Evolutionary conservation across 2,888 invertebrate species (phyloP), one percentile per base, ranked within the genome.

Genomic region (Tachina grossa): DNA sequence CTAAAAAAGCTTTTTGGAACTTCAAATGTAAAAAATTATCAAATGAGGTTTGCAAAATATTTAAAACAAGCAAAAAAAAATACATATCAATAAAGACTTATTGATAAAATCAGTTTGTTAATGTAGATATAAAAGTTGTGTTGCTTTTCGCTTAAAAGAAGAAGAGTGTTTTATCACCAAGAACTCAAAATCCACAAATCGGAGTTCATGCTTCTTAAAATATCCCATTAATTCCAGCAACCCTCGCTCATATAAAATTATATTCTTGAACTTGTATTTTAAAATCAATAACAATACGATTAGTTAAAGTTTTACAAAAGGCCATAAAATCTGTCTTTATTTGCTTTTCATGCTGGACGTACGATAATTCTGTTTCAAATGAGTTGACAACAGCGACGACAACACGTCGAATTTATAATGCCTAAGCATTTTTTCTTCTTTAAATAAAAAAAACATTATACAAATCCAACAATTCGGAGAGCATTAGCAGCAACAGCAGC

Each of bases 341-440:
- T 59, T 68, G 59, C n/a, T 79, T 49, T 43, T 16, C 39, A 47
- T 22, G 55, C 31, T 53, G 39, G 53, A 49, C 49, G 51, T 65
- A 22, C 89, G 91, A 90, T 90, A 91, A 90, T 91, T 90, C 89
- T 90, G 89, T 90, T 91, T 90, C 89, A 87, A 90, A 90, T 88
- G 88, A 85, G 82, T 87, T 89, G 89, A 89, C 90, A 90, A 87
- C 84, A 87, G 77, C 87, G 87, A 86, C 87, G 85, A 87, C 87
- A 88, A 79, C 83, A 69, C 87, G 85, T 86, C 85, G 83, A 84
- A 79, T 31, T 79, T 74, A 84, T 87, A 85, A 87, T 59, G 53
- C 61, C 19, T 72, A 71, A 83, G 72, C 75, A 31, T 31, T 66
- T 43, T 53, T 65, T 65, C 22, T 61, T 63, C 47, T 47, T 80